These are phyloP conservation scores for Drosophila mercatorum DNA, from an alignment of 2,888 invertebrate species.

Conservation along the genomic window DNA sequence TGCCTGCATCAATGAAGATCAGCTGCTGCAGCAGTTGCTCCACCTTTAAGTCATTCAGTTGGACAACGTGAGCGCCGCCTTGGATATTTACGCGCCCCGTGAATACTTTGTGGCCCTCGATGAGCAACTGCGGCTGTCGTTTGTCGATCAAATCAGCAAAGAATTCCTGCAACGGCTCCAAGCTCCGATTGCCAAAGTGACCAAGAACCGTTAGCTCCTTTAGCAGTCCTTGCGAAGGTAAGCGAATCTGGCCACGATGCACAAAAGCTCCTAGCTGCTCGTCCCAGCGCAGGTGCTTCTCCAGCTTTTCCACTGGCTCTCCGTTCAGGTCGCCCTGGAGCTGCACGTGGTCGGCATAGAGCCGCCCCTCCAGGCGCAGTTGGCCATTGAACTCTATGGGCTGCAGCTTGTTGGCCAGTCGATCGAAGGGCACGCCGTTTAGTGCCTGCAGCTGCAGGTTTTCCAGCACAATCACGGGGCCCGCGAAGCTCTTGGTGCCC, in stretches of 20 bases:
- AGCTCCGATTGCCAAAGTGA: constrained; percentile 67
- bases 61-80: constrained; percentile 79
- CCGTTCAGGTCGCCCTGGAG: constrained; percentile 76
- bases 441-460: constrained; percentile 81
- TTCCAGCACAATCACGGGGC: constrained; percentile 72
- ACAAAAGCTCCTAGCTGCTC: constrained; percentile 60
- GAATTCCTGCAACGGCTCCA: constrained; percentile 66
- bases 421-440: constrained; percentile 82
- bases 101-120: constrained; percentile 80
- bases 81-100: constrained; percentile 77
- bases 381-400: constrained; percentile 63
- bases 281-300: constrained; percentile 69
- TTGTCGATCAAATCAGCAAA: constrained; percentile 79
- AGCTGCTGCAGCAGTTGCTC: constrained; percentile 82
- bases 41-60: constrained; percentile 82
- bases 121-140: constrained; percentile 42
- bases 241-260: constrained; percentile 65
- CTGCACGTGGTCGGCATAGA: constrained; percentile 61
- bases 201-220: constrained; percentile 74
- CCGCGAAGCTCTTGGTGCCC: constrained; percentile 71
- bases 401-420: constrained; percentile 83
- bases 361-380: constrained; percentile 75
- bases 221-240: constrained; percentile 55
- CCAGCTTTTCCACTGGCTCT: constrained; percentile 34
- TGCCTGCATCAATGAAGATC: constrained; percentile 82